Evolutionary conservation across 64 coral and sea anemone species (phyloP).

Genomic region (Trachythela sp.): DNA sequence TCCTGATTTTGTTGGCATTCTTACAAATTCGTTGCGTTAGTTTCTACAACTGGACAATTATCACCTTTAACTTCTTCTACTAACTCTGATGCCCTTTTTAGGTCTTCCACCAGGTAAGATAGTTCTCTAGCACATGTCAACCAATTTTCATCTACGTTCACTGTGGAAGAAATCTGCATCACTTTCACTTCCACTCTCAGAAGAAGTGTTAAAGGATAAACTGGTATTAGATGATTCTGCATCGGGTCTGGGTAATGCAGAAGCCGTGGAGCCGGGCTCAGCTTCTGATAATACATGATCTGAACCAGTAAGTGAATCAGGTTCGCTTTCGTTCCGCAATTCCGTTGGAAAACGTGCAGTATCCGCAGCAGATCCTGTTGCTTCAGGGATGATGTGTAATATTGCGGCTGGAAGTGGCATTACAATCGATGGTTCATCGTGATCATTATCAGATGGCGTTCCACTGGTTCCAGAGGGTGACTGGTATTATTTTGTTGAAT

Average conservation of each 20-base stretch:
- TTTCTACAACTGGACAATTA: not conserved
- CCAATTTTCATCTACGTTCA: not conserved
- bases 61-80: not conserved
- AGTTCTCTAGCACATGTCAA: not conserved
- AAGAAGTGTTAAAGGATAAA: not conserved
- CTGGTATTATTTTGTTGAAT: not conserved
- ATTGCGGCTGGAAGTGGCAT: not conserved
- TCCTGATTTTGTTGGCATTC: not conserved
- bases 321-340: not conserved
- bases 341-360: not conserved
- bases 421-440: not conserved
- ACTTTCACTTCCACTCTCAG: not conserved
- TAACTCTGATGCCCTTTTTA: not conserved
- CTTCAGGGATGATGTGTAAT: too few relatives aligned
- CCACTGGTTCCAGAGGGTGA: not conserved
- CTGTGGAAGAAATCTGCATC: not conserved
- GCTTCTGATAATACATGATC: not conserved
- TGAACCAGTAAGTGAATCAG: not conserved
- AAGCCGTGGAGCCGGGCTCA: not conserved
- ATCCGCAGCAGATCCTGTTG: not conserved
- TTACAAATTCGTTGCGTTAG: not conserved
- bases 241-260: not conserved
- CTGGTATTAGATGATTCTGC: not conserved
- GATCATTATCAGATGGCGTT: not conserved
- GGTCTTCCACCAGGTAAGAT: not conserved